A percentile compares a stretch with the other conserved stretches of the same genome.
These are phyloP conservation scores for Sceliomorpha sp. DNA, from an alignment of 2,888 invertebrate species.

Conservation along the genomic window DNA sequence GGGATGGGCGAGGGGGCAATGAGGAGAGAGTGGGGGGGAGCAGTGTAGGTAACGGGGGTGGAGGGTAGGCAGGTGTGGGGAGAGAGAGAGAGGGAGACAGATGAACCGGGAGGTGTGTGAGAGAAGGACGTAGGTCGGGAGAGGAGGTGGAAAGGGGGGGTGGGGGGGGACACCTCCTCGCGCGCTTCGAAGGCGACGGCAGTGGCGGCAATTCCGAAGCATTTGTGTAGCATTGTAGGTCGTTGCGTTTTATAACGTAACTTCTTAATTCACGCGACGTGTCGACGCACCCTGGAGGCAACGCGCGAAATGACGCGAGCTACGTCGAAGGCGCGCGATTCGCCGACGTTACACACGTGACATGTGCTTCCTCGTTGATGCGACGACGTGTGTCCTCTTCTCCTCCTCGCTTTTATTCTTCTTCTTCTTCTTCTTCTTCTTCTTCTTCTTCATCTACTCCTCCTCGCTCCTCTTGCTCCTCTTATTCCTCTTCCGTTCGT, in stretches of 20 bases:
- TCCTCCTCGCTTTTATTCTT: slow-evolving; percentile 13
- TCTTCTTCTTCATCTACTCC: too few relatives aligned
- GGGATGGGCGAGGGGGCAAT: too few relatives aligned
- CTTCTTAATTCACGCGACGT: slow-evolving; percentile 71
- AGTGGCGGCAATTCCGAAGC: slow-evolving; percentile 65
- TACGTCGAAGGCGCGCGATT: slow-evolving; percentile 36
- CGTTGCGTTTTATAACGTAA: slow-evolving; percentile 77
- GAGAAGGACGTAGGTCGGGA: slow-evolving; percentile 1
- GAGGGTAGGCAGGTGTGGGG: not conserved
- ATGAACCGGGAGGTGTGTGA: not conserved
- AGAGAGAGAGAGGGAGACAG: not conserved
- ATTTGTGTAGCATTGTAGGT: slow-evolving; percentile 76
- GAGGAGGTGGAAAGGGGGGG: slow-evolving; percentile 22
- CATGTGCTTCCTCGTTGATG: slow-evolving; percentile 37
- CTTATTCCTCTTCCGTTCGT: too few relatives aligned
- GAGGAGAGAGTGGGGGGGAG: too few relatives aligned
- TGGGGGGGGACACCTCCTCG: slow-evolving; percentile 2
- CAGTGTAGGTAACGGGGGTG: too few relatives aligned
- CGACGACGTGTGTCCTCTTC: slow-evolving; percentile 12
- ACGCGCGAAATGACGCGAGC: slow-evolving; percentile 52
- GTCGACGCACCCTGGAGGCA: slow-evolving; percentile 53
- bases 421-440: slow-evolving; percentile 2
- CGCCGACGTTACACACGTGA: slow-evolving; percentile 45
- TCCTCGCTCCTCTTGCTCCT: too few relatives aligned
- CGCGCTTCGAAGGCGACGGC: slow-evolving; percentile 33